Percentiles rank a stretch among this genome's conserved stretches.
These are phyloP conservation scores for Zophobas atratus DNA, from an alignment of 1,140 invertebrate genomes.

Conservation along the genomic window DNA sequence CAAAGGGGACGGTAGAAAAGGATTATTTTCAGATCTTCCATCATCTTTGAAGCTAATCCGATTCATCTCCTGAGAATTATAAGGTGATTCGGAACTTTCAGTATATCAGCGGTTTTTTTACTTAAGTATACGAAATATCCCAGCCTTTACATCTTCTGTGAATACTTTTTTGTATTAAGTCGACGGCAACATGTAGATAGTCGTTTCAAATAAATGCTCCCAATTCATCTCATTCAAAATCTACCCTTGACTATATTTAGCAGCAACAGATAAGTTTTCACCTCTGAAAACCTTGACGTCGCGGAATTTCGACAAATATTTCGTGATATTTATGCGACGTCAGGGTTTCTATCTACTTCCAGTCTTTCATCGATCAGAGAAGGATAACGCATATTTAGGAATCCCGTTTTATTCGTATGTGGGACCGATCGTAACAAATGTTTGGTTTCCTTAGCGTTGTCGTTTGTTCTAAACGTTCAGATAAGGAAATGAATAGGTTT, in stretches of 20 bases:
- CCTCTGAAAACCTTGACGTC: conserved; percentile 28
- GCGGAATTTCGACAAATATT: conserved; percentile 33
- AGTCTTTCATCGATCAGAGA: not conserved
- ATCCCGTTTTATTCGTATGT: conserved; percentile 1
- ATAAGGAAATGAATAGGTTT: conserved; percentile 39
- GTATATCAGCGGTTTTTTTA: conserved; percentile 8
- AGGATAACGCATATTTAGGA: conserved; percentile 6
- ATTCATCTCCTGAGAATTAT: conserved; percentile 44
- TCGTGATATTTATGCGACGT: conserved; percentile 29
- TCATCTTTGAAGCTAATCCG: conserved; percentile 35
- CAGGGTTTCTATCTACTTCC: not conserved
- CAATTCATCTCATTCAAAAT: conserved; percentile 32
- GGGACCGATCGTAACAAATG: conserved; percentile 23
- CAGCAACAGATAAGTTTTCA: conserved; percentile 40
- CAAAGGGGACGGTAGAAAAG: not conserved
- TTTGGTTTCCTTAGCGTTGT: conserved; percentile 18
- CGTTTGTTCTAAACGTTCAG: conserved; percentile 40
- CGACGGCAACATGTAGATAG: conserved; percentile 24
- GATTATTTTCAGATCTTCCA: conserved; percentile 25
- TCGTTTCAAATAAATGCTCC: conserved; percentile 23
- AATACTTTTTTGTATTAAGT: conserved; percentile 28
- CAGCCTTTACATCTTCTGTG: not conserved
- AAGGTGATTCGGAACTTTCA: conserved; percentile 30
- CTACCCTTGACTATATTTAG: conserved; percentile 36
- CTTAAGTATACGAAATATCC: conserved; percentile 18